These are phyloP conservation scores for Sarcophaga caerulescens DNA, from an alignment of 2,888 invertebrate species.

Conservation along the genomic window DNA sequence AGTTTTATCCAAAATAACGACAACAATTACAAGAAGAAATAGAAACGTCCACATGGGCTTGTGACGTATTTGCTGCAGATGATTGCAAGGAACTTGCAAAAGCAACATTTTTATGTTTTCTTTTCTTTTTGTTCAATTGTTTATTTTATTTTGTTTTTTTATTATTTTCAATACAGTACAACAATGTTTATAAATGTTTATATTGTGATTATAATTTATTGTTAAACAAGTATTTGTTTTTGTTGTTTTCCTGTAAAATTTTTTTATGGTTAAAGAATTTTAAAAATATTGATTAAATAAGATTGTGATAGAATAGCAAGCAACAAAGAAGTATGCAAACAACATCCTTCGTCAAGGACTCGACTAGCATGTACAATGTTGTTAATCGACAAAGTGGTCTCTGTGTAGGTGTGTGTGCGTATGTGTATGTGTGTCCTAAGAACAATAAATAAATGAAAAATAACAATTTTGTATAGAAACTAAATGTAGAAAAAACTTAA, in stretches of 20 bases:
- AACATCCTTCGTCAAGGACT: slow-evolving; percentile 54
- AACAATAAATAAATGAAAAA: background rate
- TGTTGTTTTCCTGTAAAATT: background rate
- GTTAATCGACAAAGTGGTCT: background rate
- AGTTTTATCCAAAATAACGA: slow-evolving; percentile 75
- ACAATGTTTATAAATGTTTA: background rate
- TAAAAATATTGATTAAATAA: slow-evolving; percentile 37
- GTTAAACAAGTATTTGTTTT: background rate
- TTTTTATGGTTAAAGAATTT: background rate
- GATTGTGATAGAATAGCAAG: slow-evolving; percentile 17
- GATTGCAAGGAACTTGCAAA: slow-evolving; percentile 57
- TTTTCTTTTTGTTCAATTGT: background rate
- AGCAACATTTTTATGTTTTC: slow-evolving; percentile 49
- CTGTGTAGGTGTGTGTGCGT: background rate
- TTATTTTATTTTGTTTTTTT: slow-evolving; percentile 2
- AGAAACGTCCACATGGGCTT: slow-evolving; percentile 76
- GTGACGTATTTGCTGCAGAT: slow-evolving; percentile 75
- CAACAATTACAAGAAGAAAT: slow-evolving; percentile 75
- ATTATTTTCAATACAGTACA: background rate
- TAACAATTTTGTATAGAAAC: background rate
- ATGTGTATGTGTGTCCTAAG: background rate
- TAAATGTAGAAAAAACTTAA: background rate
- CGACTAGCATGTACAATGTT: slow-evolving; percentile 12
- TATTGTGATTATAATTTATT: background rate
- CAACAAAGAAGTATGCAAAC: slow-evolving; percentile 26